These are phyloP conservation scores for Diplodus sargus DNA, from an alignment of 2,797 vertebrate genomes.

Conservation along the genomic window DNA sequence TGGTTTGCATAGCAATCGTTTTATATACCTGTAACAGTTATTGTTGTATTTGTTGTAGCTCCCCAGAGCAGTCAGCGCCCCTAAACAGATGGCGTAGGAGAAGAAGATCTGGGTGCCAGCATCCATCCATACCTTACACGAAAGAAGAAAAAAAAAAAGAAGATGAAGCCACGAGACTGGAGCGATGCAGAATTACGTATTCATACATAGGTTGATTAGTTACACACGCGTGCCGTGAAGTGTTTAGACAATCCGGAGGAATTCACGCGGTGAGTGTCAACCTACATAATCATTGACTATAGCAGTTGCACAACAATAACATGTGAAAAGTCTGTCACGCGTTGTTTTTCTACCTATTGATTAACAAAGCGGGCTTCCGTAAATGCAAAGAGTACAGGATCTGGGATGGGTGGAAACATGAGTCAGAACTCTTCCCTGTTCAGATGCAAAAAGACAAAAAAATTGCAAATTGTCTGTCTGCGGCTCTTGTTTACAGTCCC, in stretches of 20 bases:
- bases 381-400: neutral
- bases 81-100: slow-evolving; percentile 94
- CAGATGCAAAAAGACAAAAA: neutral
- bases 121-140: slow-evolving; percentile 94
- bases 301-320: slow-evolving; percentile 6
- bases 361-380: slow-evolving; percentile 38
- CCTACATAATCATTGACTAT: slow-evolving; percentile 53
- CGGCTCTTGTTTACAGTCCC: slow-evolving; percentile 59
- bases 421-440: neutral
- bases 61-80: slow-evolving; percentile 91
- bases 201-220: neutral
- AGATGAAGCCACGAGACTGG: neutral
- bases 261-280: neutral
- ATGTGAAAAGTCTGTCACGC: slow-evolving; percentile 8
- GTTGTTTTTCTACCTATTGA: slow-evolving; percentile 37
- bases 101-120: slow-evolving; percentile 97
- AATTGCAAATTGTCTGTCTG: slow-evolving; percentile 8
- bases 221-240: neutral
- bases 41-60: slow-evolving; percentile 97
- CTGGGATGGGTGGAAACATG: neutral
- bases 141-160: neutral
- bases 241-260: slow-evolving; percentile 20
- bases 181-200: neutral
- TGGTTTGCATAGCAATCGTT: neutral
- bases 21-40: slow-evolving; percentile 91